Base-by-base conservation (phyloP, 2,113 vertebrate genomes). In the Paedocypris sp. region DNA sequence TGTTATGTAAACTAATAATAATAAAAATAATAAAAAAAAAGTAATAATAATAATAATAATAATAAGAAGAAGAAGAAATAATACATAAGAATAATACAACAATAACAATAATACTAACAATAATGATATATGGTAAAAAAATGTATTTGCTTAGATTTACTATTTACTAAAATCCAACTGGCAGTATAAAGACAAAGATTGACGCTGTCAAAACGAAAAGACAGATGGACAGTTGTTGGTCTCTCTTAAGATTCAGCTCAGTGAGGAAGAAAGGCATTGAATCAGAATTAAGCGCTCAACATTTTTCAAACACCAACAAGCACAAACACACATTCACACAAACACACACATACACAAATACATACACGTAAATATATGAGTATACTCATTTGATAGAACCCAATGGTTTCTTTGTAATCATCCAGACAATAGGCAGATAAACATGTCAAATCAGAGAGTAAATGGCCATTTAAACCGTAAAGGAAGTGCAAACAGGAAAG, bases 371-470 rank as follows among this genome's bases (percentile, higher is more conserved):
- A 19, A 51, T 9, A 35, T 22, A 19, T 15, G 23, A 5, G 8
- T 2, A 8, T 7, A 35, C 13, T 8, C 0, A 51, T 35, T 47
- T 47, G 22, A 7, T 1, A 26, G 29, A 25, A 39, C 50, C 18
- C 11, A 6, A 46, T 54, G 22, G 28, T 10, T 23, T 45, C 7
- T 13, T 41, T 75, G 74, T 64, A 36, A 66, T 63, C 43, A 67
- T 38, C 43, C n/a, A 67, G 71, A 79, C 70, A 76, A 72, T 57
- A 15, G 32, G 39, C 6, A 1, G 31, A 15, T 25, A 41, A 46
- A 47, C 19, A n/a, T 66, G 65, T n/a, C 15, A 51, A 67, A 62
- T 38, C 11, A 42, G 20, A 19, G 18, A 41, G 5, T 51, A 26
- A 69, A 13, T 8, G 50, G 7, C 39, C n/a, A 3, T 4, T 46